Evolutionary conservation across 1,140 invertebrate genomes (phyloP), one percentile per base, ranked within the genome.

Genomic region (Pteromalus puparum): DNA sequence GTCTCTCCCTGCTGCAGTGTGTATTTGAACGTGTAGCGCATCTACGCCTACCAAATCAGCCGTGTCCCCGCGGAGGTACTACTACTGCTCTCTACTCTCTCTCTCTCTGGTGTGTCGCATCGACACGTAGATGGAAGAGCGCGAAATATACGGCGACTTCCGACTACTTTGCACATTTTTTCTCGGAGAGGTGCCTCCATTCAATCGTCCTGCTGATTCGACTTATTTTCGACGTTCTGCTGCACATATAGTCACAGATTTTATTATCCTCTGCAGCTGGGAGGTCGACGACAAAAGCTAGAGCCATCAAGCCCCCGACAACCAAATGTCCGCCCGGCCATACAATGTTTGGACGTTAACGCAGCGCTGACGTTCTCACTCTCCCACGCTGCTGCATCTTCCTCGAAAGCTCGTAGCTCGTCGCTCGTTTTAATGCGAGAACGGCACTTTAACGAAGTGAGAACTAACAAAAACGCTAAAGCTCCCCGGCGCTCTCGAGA

Each of bases 381-480:
- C 15, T 18, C 13, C 1, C 13, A 5, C 9, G 10, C 9, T 48
- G 48, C 13, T 53, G 48, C 13, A 53, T 87, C n/a, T 42, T 24
- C 83, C 86, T 85, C 70, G 72, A 83, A 46, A 76, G 46, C 82
- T 86, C 78, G 30, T 86, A 76, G 46, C 82, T 86, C 78, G 30
- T 86, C 85, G 82, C 86, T 87, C 73, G 85, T 87, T 82, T 86
- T 86, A 87, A 88, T 82, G 80, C 79, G 67, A 84, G 67, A 87
- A 86, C 82, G 87, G 82, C 85, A 83, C 85, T 81, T 87, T 81
- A 88, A 81, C 83, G 81, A 81, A 73, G 61, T 75, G 86, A 84
- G 84, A 86, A 86, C 85, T 86, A 85, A 89, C 87, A 85, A 84
- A 83, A 82, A 85, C 86, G 86, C 88, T 65, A 65, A 90, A 89